These are phyloP conservation scores for Eptesicus fuscus DNA, from an alignment of 2,113 vertebrate species.

Conservation along the genomic window DNA sequence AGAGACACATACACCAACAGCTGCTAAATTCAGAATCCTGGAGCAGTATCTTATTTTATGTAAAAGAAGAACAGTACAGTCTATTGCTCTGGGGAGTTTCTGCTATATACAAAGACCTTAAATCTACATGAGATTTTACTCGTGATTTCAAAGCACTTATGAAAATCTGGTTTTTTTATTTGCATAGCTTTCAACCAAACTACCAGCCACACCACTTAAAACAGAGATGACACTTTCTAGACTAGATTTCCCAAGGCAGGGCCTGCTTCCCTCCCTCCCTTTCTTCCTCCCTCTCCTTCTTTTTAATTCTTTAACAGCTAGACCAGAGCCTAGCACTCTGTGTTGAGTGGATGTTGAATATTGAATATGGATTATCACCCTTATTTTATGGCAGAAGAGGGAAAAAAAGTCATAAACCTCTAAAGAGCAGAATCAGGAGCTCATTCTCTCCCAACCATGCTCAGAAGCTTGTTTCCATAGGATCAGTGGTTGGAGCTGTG, in stretches of 20 bases:
- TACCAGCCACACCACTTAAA: neutral
- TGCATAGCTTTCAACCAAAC: neutral
- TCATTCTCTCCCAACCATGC: neutral
- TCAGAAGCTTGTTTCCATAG: neutral
- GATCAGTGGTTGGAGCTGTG: neutral
- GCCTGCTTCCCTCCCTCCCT: too few species aligned
- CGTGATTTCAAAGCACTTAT: slow-evolving; percentile 46
- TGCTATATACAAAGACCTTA: slow-evolving; percentile 22
- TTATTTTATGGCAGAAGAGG: neutral
- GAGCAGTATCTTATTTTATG: slow-evolving; percentile 53
- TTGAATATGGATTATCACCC: neutral
- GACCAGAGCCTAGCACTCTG: neutral
- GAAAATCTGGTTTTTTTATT: slow-evolving; percentile 47
- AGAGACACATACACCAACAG: slow-evolving; percentile 59
- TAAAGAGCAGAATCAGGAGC: neutral
- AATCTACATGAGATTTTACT: slow-evolving; percentile 50
- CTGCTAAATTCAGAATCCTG: slow-evolving; percentile 54
- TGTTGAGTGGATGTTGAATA: neutral
- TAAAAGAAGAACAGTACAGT: neutral
- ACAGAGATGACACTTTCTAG: neutral
- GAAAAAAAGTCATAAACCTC: neutral
- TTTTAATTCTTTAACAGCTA: neutral
- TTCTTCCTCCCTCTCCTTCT: rapidly evolving
- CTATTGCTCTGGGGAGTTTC: slow-evolving; percentile 21
- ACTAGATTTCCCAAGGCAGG: neutral